Evolutionary conservation across 2,113 vertebrate species (phyloP).

Genomic region (Clarias gariepinus): DNA sequence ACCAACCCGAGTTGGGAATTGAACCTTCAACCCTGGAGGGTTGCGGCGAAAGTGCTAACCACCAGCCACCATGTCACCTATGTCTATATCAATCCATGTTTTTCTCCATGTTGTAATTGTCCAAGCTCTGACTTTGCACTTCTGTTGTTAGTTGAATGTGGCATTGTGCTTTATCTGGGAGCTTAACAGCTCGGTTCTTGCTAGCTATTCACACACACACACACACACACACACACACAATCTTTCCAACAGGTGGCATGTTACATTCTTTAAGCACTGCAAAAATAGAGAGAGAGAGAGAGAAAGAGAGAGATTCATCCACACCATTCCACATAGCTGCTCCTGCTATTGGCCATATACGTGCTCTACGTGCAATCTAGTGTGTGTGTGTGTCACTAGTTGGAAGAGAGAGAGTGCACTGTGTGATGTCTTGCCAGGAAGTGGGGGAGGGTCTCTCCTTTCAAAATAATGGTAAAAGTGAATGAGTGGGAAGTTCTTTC

Average conservation of each 20-base stretch:
- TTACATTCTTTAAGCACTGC: neutral
- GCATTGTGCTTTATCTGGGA: neutral
- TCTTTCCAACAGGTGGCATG: neutral
- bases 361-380: constrained; percentile 6
- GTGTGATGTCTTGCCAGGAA: constrained; percentile 24
- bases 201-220: neutral
- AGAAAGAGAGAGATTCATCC: neutral
- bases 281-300: neutral
- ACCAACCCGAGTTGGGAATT: too few species aligned
- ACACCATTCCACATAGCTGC: neutral
- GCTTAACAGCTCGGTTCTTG: neutral
- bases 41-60: too few species aligned
- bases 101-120: neutral
- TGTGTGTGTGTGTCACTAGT: constrained; percentile 23
- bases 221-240: neutral
- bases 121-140: neutral
- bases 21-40: too few species aligned
- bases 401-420: constrained; percentile 4
- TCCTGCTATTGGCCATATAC: neutral
- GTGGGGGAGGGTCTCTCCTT: constrained; percentile 17
- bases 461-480: constrained; percentile 43
- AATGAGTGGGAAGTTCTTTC: constrained; percentile 1
- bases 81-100: too few species aligned
- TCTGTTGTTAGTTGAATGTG: neutral
- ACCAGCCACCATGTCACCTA: too few species aligned